These are phyloP conservation scores for Lasioglossum calceatum DNA, from an alignment of 2,888 invertebrate genomes.

Conservation along the genomic window DNA sequence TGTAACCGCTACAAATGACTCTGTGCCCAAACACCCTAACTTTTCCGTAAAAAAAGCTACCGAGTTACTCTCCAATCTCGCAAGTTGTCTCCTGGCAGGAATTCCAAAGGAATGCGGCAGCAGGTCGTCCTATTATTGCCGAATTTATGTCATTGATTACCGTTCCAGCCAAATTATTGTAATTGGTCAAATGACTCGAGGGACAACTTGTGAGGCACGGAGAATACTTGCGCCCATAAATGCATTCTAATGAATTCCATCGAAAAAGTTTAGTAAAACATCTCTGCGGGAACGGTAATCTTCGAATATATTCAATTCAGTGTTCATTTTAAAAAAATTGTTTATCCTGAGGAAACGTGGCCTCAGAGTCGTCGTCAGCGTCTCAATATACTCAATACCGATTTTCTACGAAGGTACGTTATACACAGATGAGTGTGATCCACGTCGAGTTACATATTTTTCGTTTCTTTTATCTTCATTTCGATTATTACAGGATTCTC, in stretches of 20 bases:
- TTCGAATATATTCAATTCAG: neutral
- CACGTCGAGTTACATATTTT: constrained; percentile 55
- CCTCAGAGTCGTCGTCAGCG: constrained; percentile 18
- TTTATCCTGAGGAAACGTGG: neutral
- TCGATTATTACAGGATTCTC: constrained; percentile 62
- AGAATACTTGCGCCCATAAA: neutral
- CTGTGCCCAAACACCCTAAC: neutral
- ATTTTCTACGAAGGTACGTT: constrained; percentile 67
- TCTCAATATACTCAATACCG: constrained; percentile 37
- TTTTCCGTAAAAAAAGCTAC: neutral
- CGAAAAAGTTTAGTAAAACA: neutral
- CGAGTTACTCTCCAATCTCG: neutral
- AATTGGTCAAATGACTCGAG: no score
- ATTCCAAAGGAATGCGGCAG: no score
- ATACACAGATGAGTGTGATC: constrained; percentile 64
- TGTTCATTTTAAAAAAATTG: neutral
- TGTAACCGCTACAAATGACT: neutral
- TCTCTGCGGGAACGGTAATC: neutral
- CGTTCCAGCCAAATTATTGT: no score
- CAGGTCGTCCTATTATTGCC: no score
- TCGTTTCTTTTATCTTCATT: constrained; percentile 59
- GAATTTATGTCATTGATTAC: no score
- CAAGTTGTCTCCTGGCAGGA: no score
- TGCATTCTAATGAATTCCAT: neutral
- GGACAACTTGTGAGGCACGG: no score